Evolutionary conservation across 2,113 vertebrate species (phyloP).

Genomic region (Passer domesticus): DNA sequence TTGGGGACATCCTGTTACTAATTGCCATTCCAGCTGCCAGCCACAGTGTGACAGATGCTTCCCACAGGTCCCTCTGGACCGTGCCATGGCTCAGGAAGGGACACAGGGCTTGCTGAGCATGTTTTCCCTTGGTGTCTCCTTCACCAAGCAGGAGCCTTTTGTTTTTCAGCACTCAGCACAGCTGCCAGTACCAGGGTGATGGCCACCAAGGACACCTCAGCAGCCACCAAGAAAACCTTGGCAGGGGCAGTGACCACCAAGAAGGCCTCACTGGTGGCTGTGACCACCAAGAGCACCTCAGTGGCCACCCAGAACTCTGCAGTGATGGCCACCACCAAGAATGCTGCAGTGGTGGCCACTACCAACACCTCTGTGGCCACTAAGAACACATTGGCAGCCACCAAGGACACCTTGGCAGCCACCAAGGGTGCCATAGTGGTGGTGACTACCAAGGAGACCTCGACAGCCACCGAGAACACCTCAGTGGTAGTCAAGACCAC

Average conservation of each 20-base stretch:
- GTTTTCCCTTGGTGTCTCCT: background rate
- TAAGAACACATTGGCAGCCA: fast-evolving
- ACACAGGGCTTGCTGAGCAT: background rate
- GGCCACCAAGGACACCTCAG: background rate
- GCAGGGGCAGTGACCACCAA: background rate
- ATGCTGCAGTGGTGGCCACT: background rate
- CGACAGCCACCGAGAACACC: too few species aligned
- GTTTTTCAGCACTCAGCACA: background rate
- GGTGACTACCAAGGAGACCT: too few species aligned
- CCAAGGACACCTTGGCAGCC: background rate
- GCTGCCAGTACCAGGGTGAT: background rate
- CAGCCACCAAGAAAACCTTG: background rate
- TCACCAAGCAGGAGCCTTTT: background rate
- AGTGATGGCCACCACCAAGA: background rate
- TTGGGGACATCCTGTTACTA: background rate
- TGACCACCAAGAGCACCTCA: background rate
- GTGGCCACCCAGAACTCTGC: background rate
- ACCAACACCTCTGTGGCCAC: background rate
- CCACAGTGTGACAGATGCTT: background rate
- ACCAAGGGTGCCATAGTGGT: too few species aligned
- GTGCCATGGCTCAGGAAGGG: background rate
- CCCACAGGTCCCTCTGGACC: fast-evolving
- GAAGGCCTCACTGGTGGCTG: background rate
- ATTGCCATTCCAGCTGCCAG: background rate
- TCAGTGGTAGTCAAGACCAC: background rate